These are phyloP conservation scores for Sitobion miscanthi DNA, from an alignment of 1,140 invertebrate species.

Conservation along the genomic window DNA sequence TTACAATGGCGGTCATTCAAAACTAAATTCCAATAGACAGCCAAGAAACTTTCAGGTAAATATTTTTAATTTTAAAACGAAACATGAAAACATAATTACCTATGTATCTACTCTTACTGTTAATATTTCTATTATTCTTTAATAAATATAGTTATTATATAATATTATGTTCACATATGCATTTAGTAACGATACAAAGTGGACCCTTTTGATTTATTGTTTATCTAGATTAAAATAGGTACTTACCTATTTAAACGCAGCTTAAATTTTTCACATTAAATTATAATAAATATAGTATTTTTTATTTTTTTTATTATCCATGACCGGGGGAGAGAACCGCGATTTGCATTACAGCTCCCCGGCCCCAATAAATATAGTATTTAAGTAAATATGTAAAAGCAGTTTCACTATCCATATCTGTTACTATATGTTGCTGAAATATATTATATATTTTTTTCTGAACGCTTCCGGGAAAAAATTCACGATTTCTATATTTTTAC, in stretches of 20 bases:
- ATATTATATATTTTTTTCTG: neutral
- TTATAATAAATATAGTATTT: neutral
- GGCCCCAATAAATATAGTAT: neutral
- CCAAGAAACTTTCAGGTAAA: conserved; percentile 19
- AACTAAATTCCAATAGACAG: conserved; percentile 17
- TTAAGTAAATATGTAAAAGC: neutral
- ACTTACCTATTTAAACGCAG: neutral
- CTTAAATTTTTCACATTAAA: neutral
- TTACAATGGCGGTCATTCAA: conserved; percentile 4
- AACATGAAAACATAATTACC: too few species aligned
- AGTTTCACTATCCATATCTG: neutral
- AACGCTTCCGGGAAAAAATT: neutral
- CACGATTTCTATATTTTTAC: neutral
- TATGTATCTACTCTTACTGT: too few species aligned
- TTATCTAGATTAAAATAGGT: neutral
- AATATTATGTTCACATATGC: neutral
- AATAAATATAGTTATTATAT: too few species aligned
- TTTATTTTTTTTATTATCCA: too few species aligned
- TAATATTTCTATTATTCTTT: too few species aligned
- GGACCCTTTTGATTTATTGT: neutral
- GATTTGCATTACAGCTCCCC: too few species aligned
- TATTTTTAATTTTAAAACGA: neutral
- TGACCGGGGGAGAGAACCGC: too few species aligned
- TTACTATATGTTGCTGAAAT: too few species aligned
- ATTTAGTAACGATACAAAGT: neutral